phyloP scores from a whole-genome alignment of 2,797 vertebrate species.

The Neosilurus hyrtlii region DNA sequence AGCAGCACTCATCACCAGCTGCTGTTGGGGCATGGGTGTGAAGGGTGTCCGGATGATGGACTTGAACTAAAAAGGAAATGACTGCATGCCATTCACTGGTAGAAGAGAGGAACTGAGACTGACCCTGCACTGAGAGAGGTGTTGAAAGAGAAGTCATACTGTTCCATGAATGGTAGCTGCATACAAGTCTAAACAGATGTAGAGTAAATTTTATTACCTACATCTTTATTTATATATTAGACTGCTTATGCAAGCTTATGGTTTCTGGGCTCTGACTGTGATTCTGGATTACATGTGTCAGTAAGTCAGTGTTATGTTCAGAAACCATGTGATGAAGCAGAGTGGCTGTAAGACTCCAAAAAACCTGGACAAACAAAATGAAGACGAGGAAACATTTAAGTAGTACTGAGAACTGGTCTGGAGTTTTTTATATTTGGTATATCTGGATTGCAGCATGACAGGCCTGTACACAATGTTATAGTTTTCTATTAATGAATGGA shows the following conservation, averaged over 20 bases:
- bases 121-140: conserved; percentile 34
- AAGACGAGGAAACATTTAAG: background rate
- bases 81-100: conserved; percentile 47
- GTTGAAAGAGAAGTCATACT: conserved; percentile 3
- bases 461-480: background rate
- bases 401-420: too few species aligned
- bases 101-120: conserved; percentile 48
- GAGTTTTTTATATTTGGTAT: background rate
- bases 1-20: conserved; percentile 33
- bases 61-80: conserved; percentile 43
- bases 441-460: background rate
- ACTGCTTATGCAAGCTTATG: too few species aligned
- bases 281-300: background rate
- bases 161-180: background rate
- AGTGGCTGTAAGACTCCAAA: background rate
- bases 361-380: background rate
- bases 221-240: background rate
- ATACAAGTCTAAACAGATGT: conserved; percentile 7
- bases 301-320: background rate
- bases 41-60: conserved; percentile 41
- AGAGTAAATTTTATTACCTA: background rate
- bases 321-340: background rate
- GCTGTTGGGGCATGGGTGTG: conserved; percentile 23
- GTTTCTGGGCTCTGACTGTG: background rate
- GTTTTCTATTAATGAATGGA: background rate